These are phyloP conservation scores for Andricus curvator DNA, from an alignment of 2,888 invertebrate species.

Conservation along the genomic window DNA sequence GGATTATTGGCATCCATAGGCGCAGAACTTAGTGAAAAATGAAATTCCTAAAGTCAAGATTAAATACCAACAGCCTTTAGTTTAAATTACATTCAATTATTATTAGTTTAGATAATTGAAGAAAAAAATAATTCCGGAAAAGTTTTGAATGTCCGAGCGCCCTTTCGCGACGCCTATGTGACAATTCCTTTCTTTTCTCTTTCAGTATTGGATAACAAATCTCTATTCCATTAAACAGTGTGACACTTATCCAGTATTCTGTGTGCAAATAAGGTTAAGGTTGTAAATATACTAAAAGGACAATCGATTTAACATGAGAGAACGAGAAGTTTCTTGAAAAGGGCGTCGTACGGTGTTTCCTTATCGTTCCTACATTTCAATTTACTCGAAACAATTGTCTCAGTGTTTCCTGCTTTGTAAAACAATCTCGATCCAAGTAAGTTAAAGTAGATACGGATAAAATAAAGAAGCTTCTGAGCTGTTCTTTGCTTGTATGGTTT, in stretches of 20 bases:
- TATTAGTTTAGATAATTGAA: too few relatives aligned
- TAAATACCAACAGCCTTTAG: too few relatives aligned
- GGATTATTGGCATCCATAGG: conserved; percentile 35
- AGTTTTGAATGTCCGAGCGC: neutral
- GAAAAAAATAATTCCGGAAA: neutral
- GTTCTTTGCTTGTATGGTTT: neutral
- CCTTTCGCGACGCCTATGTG: neutral
- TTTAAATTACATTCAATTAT: too few relatives aligned
- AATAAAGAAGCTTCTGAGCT: neutral
- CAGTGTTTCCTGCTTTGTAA: conserved; percentile 23
- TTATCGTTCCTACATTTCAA: conserved; percentile 21
- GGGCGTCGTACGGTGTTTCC: neutral
- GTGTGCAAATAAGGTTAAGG: neutral
- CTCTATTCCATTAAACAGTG: neutral
- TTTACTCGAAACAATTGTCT: neutral
- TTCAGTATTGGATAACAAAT: neutral
- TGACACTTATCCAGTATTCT: neutral
- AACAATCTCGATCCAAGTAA: neutral
- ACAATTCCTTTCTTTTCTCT: too few relatives aligned
- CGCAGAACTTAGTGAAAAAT: neutral
- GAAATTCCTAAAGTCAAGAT: neutral
- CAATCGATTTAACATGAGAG: conserved; percentile 1
- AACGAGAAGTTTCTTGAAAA: neutral
- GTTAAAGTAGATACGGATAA: too few relatives aligned
- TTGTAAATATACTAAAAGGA: neutral